Evolutionary conservation across 2,113 vertebrate genomes (phyloP).

Genomic region (Rhinoptilus africanus): DNA sequence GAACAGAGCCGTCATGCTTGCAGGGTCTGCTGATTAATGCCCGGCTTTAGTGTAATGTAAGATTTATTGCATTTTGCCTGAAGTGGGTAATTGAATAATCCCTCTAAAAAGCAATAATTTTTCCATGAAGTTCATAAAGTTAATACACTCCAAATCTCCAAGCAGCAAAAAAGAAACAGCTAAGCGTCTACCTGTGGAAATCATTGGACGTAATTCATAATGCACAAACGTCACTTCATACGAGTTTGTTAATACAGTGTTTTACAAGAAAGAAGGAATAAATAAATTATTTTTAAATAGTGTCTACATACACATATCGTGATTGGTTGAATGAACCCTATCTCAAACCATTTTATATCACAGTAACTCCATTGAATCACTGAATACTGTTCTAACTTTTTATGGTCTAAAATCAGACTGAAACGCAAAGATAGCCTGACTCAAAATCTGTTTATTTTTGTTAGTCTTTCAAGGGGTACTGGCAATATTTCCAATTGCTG

Average conservation of each 20-base stretch:
- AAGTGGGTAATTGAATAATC: slow-evolving; percentile 65
- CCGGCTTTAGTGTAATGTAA: background rate
- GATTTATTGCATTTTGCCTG: slow-evolving; percentile 51
- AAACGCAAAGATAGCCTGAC: background rate
- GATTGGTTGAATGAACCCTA: background rate
- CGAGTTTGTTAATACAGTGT: background rate
- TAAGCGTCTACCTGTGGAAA: slow-evolving; percentile 1
- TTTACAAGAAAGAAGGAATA: background rate
- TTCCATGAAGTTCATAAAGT: slow-evolving; percentile 54
- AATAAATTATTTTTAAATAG: background rate
- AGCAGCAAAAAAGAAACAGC: slow-evolving; percentile 7
- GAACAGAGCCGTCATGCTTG: background rate
- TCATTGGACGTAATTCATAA: background rate
- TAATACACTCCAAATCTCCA: slow-evolving; percentile 39
- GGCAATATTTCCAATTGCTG: background rate
- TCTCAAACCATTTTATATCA: background rate
- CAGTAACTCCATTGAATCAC: background rate
- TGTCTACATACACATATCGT: background rate
- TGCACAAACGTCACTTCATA: background rate
- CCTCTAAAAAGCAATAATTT: slow-evolving; percentile 57
- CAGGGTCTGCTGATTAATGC: slow-evolving; percentile 43
- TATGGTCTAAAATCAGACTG: background rate
- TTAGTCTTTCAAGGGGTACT: background rate
- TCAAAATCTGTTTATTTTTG: background rate
- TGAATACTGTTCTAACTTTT: background rate